Conservation (phyloP, 2,888 invertebrate genomes). For the Cephus rjabovi region DNA sequence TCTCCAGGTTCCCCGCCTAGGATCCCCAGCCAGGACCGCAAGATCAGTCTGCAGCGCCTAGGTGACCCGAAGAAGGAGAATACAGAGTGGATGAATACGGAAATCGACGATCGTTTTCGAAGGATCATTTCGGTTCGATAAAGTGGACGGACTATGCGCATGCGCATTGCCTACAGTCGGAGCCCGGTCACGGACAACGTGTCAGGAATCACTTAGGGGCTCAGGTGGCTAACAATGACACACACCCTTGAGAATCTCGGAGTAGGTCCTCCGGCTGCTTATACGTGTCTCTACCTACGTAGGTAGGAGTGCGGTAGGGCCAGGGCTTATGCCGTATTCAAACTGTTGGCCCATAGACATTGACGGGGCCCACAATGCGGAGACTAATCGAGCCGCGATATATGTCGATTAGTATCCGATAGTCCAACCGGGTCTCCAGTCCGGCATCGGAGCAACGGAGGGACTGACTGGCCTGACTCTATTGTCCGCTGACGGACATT, state of each 20-base stretch:
- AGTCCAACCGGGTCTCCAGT: slow-evolving; percentile 27
- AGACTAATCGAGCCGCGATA: slow-evolving; percentile 54
- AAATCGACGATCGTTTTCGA: not conserved
- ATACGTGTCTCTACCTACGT: not conserved
- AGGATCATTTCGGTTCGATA: not conserved
- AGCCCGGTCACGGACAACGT: slow-evolving; percentile 37
- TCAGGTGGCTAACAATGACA: slow-evolving; percentile 49
- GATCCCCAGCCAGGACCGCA: not conserved
- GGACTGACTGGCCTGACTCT: slow-evolving; percentile 16
- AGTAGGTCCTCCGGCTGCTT: not conserved
- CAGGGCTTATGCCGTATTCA: slow-evolving; percentile 23
- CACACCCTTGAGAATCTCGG: slow-evolving; percentile 13
- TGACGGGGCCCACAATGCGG: slow-evolving; percentile 47
- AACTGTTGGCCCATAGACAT: slow-evolving; percentile 38
- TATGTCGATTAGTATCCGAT: slow-evolving; percentile 54
- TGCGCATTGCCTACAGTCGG: not conserved
- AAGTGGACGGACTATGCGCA: not conserved
- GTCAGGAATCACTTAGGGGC: slow-evolving; percentile 53
- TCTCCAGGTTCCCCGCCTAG: not conserved
- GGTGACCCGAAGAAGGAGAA: not conserved
- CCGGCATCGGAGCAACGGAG: slow-evolving; percentile 31
- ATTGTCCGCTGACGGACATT: slow-evolving; percentile 24
- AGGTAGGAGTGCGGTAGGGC: slow-evolving; percentile 11
- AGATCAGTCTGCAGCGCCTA: not conserved
- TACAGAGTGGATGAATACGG: not conserved